Conservation (phyloP, 2,113 vertebrate genomes). For the Alouatta palliata region DNA sequence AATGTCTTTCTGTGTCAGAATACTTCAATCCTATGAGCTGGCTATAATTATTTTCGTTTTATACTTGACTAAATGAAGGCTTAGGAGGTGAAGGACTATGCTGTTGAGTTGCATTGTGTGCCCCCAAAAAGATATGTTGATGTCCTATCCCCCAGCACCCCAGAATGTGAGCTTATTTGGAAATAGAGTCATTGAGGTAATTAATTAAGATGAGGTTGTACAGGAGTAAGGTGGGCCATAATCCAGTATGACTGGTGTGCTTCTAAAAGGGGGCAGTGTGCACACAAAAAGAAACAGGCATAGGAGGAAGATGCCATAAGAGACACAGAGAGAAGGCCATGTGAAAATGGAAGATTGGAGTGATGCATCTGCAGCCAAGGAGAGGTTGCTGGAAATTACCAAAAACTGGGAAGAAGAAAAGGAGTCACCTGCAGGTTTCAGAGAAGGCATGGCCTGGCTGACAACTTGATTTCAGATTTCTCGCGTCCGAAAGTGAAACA, state of each 20-base stretch:
- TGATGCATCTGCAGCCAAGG: too few relatives aligned
- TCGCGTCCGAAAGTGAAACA: not conserved
- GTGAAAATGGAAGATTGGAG: fast-evolving
- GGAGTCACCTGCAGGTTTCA: not conserved
- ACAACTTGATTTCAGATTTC: not conserved
- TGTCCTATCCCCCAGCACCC: not conserved
- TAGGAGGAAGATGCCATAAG: not conserved
- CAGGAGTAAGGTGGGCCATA: not conserved
- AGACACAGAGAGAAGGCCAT: not conserved
- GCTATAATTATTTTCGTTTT: not conserved
- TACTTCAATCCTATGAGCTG: not conserved
- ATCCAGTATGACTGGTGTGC: not conserved
- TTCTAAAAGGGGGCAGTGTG: not conserved
- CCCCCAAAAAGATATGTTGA: not conserved
- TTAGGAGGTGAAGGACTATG: not conserved
- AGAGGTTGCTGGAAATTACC: not conserved
- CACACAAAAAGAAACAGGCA: not conserved
- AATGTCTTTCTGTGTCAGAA: not conserved
- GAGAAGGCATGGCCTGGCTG: not conserved
- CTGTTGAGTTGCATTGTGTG: not conserved
- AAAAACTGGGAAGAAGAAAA: not conserved
- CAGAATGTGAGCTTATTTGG: not conserved
- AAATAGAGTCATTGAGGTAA: not conserved
- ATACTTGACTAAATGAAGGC: not conserved
- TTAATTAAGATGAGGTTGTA: not conserved